Conservation (phyloP, 2,888 invertebrate species). For the Pristionchus japonicus region DNA sequence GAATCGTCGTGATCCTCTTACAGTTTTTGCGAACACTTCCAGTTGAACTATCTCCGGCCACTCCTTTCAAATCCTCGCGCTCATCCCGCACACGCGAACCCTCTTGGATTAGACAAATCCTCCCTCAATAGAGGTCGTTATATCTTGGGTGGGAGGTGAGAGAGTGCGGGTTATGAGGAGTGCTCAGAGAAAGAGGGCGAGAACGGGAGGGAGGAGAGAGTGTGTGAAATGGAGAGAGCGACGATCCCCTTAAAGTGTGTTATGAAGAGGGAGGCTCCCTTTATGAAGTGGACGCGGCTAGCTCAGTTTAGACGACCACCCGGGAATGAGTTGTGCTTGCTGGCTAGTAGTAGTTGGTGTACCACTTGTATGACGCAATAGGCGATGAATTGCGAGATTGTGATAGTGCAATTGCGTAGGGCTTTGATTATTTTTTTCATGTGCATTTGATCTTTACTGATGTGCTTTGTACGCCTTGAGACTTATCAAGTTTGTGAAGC, state of each 20-base stretch:
- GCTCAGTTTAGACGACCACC: neutral
- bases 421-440: no score
- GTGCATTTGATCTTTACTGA: neutral
- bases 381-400: no score
- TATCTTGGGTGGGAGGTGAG: neutral
- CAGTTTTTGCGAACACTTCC: neutral
- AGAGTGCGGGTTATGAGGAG: conserved; percentile 4
- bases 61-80: neutral
- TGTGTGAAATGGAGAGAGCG: no score
- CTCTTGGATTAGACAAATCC: conserved; percentile 32
- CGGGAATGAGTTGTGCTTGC: no score
- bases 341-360: no score
- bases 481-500: neutral
- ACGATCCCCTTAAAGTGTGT: neutral
- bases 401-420: no score
- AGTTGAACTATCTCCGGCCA: neutral
- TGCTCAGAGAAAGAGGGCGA: neutral
- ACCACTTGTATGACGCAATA: no score
- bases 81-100: no score
- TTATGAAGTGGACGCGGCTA: neutral
- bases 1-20: neutral
- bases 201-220: conserved; percentile 1
- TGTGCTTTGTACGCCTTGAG: neutral
- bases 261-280: conserved; percentile 31
- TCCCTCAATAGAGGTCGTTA: conserved; percentile 18